Percentiles rank a stretch among this genome's conserved stretches.
phyloP scores from a whole-genome alignment of 2,888 invertebrate genomes.

The Octonoba sinensis region DNA sequence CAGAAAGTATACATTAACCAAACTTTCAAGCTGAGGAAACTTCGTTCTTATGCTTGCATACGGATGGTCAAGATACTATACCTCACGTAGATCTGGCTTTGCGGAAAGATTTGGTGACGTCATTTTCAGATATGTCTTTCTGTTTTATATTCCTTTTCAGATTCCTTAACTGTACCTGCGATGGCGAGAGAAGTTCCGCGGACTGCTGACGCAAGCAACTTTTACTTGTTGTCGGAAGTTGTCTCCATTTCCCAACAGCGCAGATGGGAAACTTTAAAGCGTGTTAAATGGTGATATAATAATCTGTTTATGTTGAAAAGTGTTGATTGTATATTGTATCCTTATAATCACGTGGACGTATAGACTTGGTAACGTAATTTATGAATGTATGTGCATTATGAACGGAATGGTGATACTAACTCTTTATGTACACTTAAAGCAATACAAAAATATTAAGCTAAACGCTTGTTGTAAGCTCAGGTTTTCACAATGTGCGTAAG shows the following conservation, averaged over 20 bases:
- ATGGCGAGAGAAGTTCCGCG: neutral
- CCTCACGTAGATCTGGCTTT: no score
- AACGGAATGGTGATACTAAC: slow-evolving; percentile 53
- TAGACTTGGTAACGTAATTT: slow-evolving; percentile 53
- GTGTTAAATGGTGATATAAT: slow-evolving; percentile 59
- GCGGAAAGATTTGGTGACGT: no score
- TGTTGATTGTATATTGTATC: slow-evolving; percentile 62
- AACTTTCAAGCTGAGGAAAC: slow-evolving; percentile 45
- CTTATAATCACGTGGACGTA: slow-evolving; percentile 54
- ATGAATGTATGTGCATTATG: slow-evolving; percentile 58
- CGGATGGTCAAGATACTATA: no score
- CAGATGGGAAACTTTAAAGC: neutral
- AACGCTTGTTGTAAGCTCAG: slow-evolving; percentile 42
- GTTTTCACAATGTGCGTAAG: slow-evolving; percentile 21
- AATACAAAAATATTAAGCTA: slow-evolving; percentile 61
- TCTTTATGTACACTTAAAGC: slow-evolving; percentile 62
- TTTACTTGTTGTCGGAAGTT: slow-evolving; percentile 12
- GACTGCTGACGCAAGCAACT: neutral
- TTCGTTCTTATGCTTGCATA: neutral
- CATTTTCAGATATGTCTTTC: no score
- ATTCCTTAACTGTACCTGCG: no score
- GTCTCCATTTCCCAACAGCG: neutral
- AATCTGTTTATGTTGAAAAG: slow-evolving; percentile 58
- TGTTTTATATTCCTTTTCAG: no score
- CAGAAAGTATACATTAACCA: slow-evolving; percentile 33